Base-by-base conservation (phyloP, 2,888 invertebrate genomes). In the Andrena trimmerana region DNA sequence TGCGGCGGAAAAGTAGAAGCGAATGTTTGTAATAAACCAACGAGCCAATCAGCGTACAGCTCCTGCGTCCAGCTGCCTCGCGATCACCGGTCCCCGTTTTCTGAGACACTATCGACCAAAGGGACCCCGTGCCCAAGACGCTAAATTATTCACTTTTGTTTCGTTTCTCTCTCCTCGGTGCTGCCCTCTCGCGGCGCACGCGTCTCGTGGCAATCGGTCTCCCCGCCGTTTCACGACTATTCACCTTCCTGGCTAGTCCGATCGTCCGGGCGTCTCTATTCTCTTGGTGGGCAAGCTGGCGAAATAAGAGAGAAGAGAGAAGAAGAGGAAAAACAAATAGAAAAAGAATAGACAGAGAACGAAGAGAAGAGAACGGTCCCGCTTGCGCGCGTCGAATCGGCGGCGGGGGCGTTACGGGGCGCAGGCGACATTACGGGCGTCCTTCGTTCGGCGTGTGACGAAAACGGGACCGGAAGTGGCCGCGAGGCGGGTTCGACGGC, bases 41-140 rank as follows among this genome's bases (percentile, higher is more conserved):
- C 93, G 93, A 94, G 93, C 93, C 93, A 94, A 93, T 93, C 93
- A 93, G 93, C 92, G 93, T 93, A 93, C 91, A 92, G 93, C 93
- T 92, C 91, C 88, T 90, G 89, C 90, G 91, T 91, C 92, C 91
- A 92, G 91, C 91, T 86, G 87, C 89, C 91, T 88, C 89, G 86
- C 85, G 85, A 84, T 84, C 89, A 86, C 88, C 89, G 86, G 57
- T 76, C 67, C 85, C 82, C 83, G 87, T 81, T 88, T 89, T 90
- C 83, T 72, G 89, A 90, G 90, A 90, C 90, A 67, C 65, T 89
- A 89, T 90, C n/a, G 8, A 87, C 89, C 90, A 57, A 57, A 91
- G 86, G 63, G 77, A 78, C 72, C 69, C 16, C 42, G 42, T 16
- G 16, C 42, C 20, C 27, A 57, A 24, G 8, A 13, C 10, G 24